Evolutionary conservation across 2,888 invertebrate genomes (phyloP).

Genomic region (Opisthograptis luteolata): DNA sequence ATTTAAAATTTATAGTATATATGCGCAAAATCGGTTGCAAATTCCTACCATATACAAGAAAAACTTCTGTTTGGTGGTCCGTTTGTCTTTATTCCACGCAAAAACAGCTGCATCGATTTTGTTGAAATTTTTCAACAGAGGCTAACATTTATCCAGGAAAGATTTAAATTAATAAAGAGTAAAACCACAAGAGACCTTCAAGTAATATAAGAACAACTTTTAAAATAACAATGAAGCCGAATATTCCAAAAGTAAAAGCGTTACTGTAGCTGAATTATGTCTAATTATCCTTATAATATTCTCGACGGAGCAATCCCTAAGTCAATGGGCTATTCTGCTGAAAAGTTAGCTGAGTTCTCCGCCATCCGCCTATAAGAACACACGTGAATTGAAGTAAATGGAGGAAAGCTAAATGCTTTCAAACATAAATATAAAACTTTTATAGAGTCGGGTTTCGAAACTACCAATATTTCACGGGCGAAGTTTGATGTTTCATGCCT

Average conservation of each 20-base stretch:
- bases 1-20: no score
- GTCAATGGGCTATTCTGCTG: conserved; percentile 20
- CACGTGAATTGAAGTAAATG: conserved; percentile 17
- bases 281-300: conserved; percentile 17
- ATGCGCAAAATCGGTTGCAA: no score
- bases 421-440: conserved; percentile 36
- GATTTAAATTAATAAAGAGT: not conserved
- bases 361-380: conserved; percentile 10
- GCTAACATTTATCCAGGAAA: no score
- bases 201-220: conserved; percentile 4
- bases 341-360: conserved; percentile 8
- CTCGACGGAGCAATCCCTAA: conserved; percentile 14
- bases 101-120: no score
- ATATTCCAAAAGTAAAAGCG: conserved; percentile 14
- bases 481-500: conserved; percentile 25
- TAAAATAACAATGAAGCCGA: conserved; percentile 7
- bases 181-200: not conserved
- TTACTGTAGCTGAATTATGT: conserved; percentile 11
- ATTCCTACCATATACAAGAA: no score
- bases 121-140: no score
- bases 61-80: no score
- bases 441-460: conserved; percentile 23
- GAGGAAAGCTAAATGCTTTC: conserved; percentile 22
- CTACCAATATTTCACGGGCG: conserved; percentile 34
- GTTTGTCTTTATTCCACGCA: no score